Evolutionary conservation across 2,113 vertebrate species (phyloP).

Genomic region (Misgurnus mizolepis): DNA sequence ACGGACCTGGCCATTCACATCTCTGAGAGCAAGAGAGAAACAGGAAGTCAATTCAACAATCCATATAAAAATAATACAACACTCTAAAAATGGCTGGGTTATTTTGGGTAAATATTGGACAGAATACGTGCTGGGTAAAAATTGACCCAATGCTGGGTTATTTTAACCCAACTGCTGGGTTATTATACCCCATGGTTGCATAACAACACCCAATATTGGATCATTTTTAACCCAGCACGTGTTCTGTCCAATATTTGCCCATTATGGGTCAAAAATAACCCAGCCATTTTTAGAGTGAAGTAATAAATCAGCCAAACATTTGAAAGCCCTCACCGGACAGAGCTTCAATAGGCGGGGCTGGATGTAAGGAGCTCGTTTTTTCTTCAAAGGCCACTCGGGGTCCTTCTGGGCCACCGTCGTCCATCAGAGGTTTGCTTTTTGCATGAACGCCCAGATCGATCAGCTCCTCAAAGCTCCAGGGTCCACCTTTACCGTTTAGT

Average conservation of each 20-base stretch:
- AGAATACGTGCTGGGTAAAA: no score
- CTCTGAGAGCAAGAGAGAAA: conserved; percentile 69
- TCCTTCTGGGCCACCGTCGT: conserved; percentile 68
- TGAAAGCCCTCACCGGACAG: conserved; percentile 75
- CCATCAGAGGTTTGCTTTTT: conserved; percentile 71
- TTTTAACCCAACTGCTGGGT: no score
- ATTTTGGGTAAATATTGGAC: no score
- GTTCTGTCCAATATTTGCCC: no score
- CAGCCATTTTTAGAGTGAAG: no score
- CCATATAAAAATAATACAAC: not conserved
- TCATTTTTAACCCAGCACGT: no score
- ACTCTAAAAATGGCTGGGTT: not conserved
- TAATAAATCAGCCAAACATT: no score
- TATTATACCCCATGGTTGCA: no score
- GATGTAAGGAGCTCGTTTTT: conserved; percentile 74
- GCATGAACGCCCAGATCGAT: conserved; percentile 77
- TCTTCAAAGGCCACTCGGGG: conserved; percentile 76
- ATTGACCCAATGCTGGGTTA: no score
- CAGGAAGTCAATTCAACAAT: not conserved
- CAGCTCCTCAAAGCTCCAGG: conserved; percentile 81
- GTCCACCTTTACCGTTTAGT: conserved; percentile 76
- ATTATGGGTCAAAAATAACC: no score
- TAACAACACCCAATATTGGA: no score
- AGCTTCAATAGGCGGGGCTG: conserved; percentile 79
- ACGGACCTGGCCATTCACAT: conserved; percentile 70